Evolutionary conservation across 35 echinoderm and acorn worm genomes (phyloP).

Genomic region (Chiridota heheva): DNA sequence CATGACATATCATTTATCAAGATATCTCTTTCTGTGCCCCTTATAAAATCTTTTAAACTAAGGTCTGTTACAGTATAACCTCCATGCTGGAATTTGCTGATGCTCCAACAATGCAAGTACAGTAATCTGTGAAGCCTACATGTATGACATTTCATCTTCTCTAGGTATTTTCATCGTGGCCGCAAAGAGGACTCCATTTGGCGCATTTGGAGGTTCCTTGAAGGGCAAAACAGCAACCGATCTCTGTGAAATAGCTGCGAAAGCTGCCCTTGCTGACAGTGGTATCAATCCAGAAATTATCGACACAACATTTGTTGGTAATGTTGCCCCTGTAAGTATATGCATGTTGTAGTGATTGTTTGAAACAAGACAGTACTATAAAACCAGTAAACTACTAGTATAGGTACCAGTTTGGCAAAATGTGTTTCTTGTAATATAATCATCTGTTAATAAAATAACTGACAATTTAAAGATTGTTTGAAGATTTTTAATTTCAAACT

Average conservation of each 20-base stretch:
- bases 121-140: no score
- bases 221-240: conserved; percentile 80
- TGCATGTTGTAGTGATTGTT: not conserved
- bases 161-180: conserved; percentile 93
- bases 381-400: not conserved
- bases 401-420: not conserved
- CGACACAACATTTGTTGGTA: conserved; percentile 80
- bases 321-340: conserved; percentile 76
- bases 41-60: no score
- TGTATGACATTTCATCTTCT: no score
- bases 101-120: no score
- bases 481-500: not conserved
- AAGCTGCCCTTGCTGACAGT: conserved; percentile 64
- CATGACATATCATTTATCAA: no score
- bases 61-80: no score
- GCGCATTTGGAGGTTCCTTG: conserved; percentile 85
- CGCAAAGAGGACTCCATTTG: conserved; percentile 95
- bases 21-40: no score
- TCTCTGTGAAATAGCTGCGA: conserved; percentile 80
- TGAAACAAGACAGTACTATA: no score
- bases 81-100: no score
- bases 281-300: conserved; percentile 85
- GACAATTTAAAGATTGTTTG: not conserved
- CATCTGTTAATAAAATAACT: not conserved
- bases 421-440: not conserved